phyloP scores from a whole-genome alignment of 2,113 vertebrate species.

The Hyaena hyaena region DNA sequence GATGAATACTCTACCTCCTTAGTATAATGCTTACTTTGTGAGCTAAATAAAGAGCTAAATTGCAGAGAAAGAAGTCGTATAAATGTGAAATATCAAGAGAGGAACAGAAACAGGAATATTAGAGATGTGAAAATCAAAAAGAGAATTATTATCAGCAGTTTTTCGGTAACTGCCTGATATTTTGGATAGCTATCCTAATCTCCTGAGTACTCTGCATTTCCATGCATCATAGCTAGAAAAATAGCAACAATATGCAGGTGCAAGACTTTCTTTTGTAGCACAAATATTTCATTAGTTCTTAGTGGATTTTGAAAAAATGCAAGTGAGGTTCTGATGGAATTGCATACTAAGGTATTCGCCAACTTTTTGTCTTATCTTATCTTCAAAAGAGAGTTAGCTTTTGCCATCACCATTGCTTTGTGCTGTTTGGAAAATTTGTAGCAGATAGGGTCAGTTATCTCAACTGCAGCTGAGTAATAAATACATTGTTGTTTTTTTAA shows the following conservation, averaged over 20 bases:
- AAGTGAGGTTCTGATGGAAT: conserved; percentile 38
- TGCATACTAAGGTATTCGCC: background rate
- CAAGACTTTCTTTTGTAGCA: conserved; percentile 24
- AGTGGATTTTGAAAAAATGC: background rate
- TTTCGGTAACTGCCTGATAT: conserved; percentile 53
- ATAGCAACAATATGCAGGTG: background rate
- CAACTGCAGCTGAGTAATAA: background rate
- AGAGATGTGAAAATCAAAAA: conserved; percentile 65
- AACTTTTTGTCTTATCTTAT: conserved; percentile 27
- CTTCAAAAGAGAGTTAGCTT: conserved; percentile 39
- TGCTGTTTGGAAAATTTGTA: conserved; percentile 24
- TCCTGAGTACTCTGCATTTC: background rate
- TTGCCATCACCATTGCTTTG: conserved; percentile 19
- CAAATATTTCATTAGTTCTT: conserved; percentile 45
- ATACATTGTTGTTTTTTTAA: background rate
- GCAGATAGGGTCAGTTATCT: background rate
- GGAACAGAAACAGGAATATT: conserved; percentile 74
- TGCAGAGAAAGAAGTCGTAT: conserved; percentile 83
- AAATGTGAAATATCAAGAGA: conserved; percentile 84
- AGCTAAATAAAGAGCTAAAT: conserved; percentile 89
- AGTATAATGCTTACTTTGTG: conserved; percentile 88
- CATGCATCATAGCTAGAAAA: background rate
- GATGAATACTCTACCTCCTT: conserved; percentile 88
- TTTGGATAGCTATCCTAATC: background rate
- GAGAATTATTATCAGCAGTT: conserved; percentile 60